Conservation (phyloP, 2,113 vertebrate genomes). For the Mobula birostris region DNA sequence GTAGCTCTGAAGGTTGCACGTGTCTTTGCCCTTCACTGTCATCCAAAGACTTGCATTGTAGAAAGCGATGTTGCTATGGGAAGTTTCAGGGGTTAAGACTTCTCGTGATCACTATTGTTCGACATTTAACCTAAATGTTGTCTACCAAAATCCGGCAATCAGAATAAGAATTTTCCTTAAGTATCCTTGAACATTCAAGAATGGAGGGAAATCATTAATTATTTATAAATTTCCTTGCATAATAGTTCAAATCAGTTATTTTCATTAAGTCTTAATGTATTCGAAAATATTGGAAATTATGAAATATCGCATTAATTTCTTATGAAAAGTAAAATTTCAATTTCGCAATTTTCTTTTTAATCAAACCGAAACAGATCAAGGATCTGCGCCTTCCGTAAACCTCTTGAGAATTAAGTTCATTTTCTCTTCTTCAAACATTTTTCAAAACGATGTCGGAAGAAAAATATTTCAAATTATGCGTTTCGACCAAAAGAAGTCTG, state of each 20-base stretch:
- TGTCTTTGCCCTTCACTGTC: conserved; percentile 43
- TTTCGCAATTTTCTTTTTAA: background rate
- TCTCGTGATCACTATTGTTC: background rate
- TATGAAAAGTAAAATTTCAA: too few relatives aligned
- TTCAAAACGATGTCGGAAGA: conserved; percentile 26
- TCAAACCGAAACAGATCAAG: too few relatives aligned
- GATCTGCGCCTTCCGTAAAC: background rate
- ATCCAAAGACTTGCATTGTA: conserved; percentile 42
- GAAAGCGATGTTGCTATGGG: conserved; percentile 40
- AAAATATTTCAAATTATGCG: conserved; percentile 47
- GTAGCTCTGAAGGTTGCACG: conserved; percentile 46
- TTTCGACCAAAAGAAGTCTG: conserved; percentile 47
- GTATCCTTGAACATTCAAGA: background rate
- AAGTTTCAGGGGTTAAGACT: background rate
- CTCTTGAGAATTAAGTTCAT: background rate
- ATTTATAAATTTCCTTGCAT: background rate
- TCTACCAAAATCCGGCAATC: background rate
- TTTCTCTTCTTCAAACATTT: background rate
- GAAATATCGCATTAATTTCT: background rate
- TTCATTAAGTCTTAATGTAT: background rate
- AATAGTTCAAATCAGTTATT: background rate
- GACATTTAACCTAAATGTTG: background rate
- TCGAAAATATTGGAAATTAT: background rate
- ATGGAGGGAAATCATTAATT: background rate
- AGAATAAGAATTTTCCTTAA: background rate